Percentiles rank a stretch among this genome's conserved stretches.
phyloP scores from a whole-genome alignment of 2,888 invertebrate genomes.

The Temnothorax ravouxi region DNA sequence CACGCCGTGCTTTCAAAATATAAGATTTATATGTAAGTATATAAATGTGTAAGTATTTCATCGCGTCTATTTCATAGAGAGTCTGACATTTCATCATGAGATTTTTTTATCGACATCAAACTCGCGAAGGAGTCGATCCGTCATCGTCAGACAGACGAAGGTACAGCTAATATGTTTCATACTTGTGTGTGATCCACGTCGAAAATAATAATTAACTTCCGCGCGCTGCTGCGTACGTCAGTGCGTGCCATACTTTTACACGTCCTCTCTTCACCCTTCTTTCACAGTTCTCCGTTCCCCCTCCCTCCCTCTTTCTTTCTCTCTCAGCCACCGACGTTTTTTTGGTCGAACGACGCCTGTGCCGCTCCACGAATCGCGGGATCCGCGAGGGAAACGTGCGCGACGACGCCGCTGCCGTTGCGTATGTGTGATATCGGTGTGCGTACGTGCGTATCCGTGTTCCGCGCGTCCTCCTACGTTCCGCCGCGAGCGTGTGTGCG shows the following conservation, averaged over 20 bases:
- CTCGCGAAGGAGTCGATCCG: conserved; percentile 36
- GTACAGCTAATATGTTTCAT: conserved; percentile 67
- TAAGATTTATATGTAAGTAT: neutral
- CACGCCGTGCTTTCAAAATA: neutral
- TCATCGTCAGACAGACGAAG: conserved; percentile 48
- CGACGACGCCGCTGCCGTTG: conserved; percentile 73
- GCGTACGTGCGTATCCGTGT: conserved; percentile 50
- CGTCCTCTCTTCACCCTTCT: conserved; percentile 51
- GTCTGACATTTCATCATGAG: conserved; percentile 7
- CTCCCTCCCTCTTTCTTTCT: neutral
- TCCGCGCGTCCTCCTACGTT: conserved; percentile 40
- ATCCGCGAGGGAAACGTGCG: conserved; percentile 79
- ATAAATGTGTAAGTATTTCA: neutral
- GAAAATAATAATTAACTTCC: conserved; percentile 78
- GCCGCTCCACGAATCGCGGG: conserved; percentile 75
- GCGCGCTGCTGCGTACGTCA: conserved; percentile 74
- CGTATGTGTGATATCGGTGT: conserved; percentile 58
- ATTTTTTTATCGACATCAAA: conserved; percentile 17
- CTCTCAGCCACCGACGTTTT: conserved; percentile 57
- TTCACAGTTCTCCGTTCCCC: conserved; percentile 34
- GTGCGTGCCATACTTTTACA: conserved; percentile 76
- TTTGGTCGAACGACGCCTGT: conserved; percentile 75
- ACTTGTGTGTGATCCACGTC: conserved; percentile 56
- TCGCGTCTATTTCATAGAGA: neutral
- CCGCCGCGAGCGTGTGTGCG: conserved; percentile 49